These are phyloP conservation scores for Gari tellinella DNA, from an alignment of 2,888 invertebrate species.

Conservation along the genomic window DNA sequence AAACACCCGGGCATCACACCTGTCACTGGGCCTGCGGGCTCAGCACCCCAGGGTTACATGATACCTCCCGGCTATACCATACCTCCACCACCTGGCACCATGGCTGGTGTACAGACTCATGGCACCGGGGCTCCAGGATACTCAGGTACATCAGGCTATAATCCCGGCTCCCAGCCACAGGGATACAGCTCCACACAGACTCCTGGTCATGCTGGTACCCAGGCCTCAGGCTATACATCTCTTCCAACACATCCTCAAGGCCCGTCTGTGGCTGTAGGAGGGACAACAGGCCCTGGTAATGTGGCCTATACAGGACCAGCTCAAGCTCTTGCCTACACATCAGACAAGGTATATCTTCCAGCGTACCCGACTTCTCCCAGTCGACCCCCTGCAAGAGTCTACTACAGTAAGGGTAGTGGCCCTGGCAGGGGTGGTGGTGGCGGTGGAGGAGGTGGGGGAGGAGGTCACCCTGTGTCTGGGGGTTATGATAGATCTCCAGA, in stretches of 20 bases:
- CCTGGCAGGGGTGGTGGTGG: conserved; percentile 46
- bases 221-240: conserved; percentile 46
- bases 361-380: conserved; percentile 62
- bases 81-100: conserved; percentile 34
- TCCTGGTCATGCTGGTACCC: conserved; percentile 51
- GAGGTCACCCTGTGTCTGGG: conserved; percentile 39
- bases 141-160: conserved; percentile 4
- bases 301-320: conserved; percentile 54
- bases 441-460: conserved; percentile 36
- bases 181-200: conserved; percentile 49
- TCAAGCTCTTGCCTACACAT: conserved; percentile 58
- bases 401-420: conserved; percentile 53
- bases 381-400: conserved; percentile 59
- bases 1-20: conserved; percentile 32
- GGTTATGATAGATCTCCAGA: conserved; percentile 43
- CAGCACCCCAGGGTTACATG: conserved; percentile 43
- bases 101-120: conserved; percentile 19
- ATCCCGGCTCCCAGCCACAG: conserved; percentile 23
- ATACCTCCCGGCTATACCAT: conserved; percentile 47
- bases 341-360: conserved; percentile 61
- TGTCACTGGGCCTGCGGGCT: conserved; percentile 25
- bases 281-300: conserved; percentile 44
- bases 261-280: conserved; percentile 50
- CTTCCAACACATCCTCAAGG: conserved; percentile 52
- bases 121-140: conserved; percentile 22